These are phyloP conservation scores for Formica selysi DNA, from an alignment of 1,140 invertebrate species.

Conservation along the genomic window DNA sequence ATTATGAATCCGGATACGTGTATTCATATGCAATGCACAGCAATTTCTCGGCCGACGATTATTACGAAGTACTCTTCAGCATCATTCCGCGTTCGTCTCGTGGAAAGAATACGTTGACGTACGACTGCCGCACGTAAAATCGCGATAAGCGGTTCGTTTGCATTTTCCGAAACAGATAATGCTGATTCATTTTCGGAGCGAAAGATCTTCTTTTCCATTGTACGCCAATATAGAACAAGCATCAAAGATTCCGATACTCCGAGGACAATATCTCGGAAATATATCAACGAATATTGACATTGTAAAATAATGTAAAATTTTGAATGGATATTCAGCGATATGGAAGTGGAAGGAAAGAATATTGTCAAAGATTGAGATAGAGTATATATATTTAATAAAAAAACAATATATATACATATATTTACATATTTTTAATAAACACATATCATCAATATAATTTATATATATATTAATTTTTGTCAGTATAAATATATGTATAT, in stretches of 20 bases:
- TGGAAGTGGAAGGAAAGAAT: too few relatives aligned
- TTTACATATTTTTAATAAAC: too few relatives aligned
- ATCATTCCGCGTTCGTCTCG: constrained; percentile 17
- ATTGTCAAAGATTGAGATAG: too few relatives aligned
- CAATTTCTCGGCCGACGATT: constrained; percentile 43
- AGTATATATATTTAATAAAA: too few relatives aligned
- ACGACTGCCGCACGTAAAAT: constrained; percentile 42
- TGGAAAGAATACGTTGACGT: constrained; percentile 48
- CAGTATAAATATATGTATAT: too few relatives aligned
- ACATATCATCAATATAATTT: too few relatives aligned
- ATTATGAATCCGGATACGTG: constrained; percentile 45
- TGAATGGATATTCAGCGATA: neutral
- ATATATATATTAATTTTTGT: too few relatives aligned
- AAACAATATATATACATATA: too few relatives aligned
- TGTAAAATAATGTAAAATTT: neutral
- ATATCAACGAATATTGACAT: neutral
- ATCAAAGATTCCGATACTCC: neutral
- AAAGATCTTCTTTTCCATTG: constrained; percentile 3
- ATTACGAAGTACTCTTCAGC: constrained; percentile 47
- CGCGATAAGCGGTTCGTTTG: constrained; percentile 53
- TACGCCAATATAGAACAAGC: neutral
- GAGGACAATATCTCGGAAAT: neutral
- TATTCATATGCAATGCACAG: constrained; percentile 14
- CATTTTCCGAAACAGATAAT: constrained; percentile 49
- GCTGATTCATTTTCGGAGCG: constrained; percentile 51